These are phyloP conservation scores for Meteorus colon DNA, from an alignment of 2,888 invertebrate species.

Conservation along the genomic window DNA sequence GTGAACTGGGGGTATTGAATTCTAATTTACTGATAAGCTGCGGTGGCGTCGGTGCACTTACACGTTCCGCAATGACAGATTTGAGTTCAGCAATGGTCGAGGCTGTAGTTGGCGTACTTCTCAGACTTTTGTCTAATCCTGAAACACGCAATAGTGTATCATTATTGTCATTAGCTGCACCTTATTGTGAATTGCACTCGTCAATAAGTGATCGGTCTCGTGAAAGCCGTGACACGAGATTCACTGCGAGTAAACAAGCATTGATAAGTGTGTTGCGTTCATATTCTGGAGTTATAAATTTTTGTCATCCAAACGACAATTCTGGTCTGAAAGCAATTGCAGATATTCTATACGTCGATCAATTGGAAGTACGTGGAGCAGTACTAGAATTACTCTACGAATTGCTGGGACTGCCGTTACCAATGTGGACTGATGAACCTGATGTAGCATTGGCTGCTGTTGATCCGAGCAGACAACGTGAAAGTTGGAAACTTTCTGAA, in stretches of 20 bases:
- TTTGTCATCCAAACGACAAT: conserved; percentile 85
- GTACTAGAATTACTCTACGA: conserved; percentile 94
- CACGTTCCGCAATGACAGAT: conserved; percentile 88
- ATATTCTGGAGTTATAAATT: conserved; percentile 92
- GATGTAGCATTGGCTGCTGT: conserved; percentile 90
- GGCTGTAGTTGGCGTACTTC: conserved; percentile 89
- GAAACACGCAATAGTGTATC: conserved; percentile 87
- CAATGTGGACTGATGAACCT: conserved; percentile 95
- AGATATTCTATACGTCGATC: conserved; percentile 87
- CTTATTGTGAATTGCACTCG: conserved; percentile 92
- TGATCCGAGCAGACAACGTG: conserved; percentile 82
- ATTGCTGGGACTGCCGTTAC: conserved; percentile 88
- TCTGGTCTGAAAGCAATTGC: conserved; percentile 87
- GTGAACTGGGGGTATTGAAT: conserved; percentile 91
- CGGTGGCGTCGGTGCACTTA: conserved; percentile 88
- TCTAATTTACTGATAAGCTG: conserved; percentile 85
- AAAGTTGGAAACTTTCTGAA: conserved; percentile 91
- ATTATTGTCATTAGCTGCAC: conserved; percentile 90
- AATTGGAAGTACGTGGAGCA: conserved; percentile 93
- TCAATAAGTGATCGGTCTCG: conserved; percentile 65
- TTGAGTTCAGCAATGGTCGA: conserved; percentile 93
- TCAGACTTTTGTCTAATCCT: conserved; percentile 90
- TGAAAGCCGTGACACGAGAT: conserved; percentile 82
- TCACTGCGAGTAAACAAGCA: conserved; percentile 89
- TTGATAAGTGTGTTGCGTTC: conserved; percentile 89